These are phyloP conservation scores for Zosterops pallidus DNA, from an alignment of 2,113 vertebrate genomes.

Conservation along the genomic window DNA sequence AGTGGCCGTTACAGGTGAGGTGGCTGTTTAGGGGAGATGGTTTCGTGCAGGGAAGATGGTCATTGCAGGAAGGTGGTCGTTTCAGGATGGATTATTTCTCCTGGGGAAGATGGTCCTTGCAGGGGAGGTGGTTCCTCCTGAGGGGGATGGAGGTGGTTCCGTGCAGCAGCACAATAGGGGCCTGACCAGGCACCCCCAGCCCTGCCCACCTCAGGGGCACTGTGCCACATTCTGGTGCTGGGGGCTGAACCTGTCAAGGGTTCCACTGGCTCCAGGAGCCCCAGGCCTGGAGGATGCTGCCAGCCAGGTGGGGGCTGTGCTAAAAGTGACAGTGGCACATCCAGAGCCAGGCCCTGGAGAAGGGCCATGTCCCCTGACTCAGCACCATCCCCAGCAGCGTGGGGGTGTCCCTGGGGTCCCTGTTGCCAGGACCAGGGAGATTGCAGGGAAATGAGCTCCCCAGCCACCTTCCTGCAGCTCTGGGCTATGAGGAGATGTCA, in stretches of 20 bases:
- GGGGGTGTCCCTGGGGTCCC: neutral
- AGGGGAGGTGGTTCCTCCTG: too few relatives aligned
- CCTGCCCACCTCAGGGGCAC: neutral
- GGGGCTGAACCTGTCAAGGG: neutral
- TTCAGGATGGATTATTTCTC: neutral
- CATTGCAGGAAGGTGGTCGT: neutral
- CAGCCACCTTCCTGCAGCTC: neutral
- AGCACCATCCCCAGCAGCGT: fast-evolving
- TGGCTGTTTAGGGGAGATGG: neutral
- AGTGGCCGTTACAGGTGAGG: neutral
- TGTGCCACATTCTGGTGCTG: fast-evolving
- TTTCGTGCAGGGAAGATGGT: neutral
- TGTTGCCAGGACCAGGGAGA: neutral
- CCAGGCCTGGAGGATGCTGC: neutral
- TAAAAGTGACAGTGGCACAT: neutral
- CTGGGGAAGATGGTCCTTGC: neutral
- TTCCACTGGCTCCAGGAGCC: neutral
- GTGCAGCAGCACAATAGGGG: neutral
- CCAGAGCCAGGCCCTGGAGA: neutral
- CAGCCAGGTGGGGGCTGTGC: neutral
- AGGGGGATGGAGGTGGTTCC: neutral
- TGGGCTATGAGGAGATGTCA: neutral
- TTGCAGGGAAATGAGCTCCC: neutral
- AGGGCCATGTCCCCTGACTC: neutral
- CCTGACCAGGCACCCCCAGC: neutral